Evolutionary conservation across 1,140 invertebrate species (phyloP), one percentile per base, ranked within the genome.

Genomic region (Limonius californicus): DNA sequence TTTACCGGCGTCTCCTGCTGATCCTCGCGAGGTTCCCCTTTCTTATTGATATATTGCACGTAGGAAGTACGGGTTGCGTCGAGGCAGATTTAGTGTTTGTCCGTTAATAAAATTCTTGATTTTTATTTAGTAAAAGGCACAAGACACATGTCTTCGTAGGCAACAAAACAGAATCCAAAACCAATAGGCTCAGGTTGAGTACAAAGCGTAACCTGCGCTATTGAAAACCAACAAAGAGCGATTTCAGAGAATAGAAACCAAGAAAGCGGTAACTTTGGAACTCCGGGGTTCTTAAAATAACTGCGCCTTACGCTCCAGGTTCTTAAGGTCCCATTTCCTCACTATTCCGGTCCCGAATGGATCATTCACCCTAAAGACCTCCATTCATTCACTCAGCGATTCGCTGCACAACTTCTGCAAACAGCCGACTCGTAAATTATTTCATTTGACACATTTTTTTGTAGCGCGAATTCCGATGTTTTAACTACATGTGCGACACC

Each of bases 351-450:
- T 2, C 19, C 7, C 45, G 45, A 50, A 50, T 50, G 45, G 45
- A 50, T 50, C 45, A 50, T 50, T 50, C 45, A 50, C 45, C 45
- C 45, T 50, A 50, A 50, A 50, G n/a, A 50, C 45, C 12, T 50
- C 45, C 45, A 50, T 50, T 50, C 45, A 50, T 50, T 50, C 45
- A 50, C 16, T 50, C 16, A 50, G 45, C 16, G 20, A 50, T 50
- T 50, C 45, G 45, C 4, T 18, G 45, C 45, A 39, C 35, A 39
- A 39, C 35, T 39, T 39, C 35, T 39, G 45, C 45, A 50, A 50
- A 50, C 45, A 50, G 45, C 45, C 45, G 45, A 50, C 45, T 50
- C 45, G 45, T 50, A 50, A 50, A 50, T 50, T 50, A 50, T 50
- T 50, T 18, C 45, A 19, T 50, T 50, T 50, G 45, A 50, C 45